Conservation (phyloP, 2,113 vertebrate genomes). For the Aramus guarauna region DNA sequence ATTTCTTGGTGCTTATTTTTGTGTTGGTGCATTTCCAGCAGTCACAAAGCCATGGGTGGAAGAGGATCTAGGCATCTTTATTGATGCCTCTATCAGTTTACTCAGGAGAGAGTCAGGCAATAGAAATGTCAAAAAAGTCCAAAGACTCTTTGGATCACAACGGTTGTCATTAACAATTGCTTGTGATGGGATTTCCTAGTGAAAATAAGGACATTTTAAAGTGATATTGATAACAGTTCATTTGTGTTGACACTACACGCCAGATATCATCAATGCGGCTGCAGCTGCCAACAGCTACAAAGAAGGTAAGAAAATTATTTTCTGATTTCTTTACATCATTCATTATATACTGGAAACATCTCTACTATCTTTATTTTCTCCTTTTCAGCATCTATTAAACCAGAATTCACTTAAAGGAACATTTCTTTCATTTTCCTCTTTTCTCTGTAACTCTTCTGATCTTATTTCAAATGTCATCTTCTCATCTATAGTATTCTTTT, state of each 20-base stretch:
- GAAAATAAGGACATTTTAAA: background rate
- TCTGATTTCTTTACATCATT: background rate
- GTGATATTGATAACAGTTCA: background rate
- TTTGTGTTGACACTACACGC: background rate
- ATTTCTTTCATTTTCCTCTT: background rate
- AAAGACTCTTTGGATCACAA: background rate
- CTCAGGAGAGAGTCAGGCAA: background rate
- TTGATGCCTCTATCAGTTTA: background rate
- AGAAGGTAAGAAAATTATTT: background rate
- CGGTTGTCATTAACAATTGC: background rate
- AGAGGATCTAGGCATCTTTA: background rate
- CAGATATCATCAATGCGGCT: background rate
- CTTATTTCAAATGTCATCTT: background rate
- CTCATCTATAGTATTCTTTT: background rate
- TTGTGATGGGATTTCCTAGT: background rate
- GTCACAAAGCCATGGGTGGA: background rate
- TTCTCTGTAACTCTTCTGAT: background rate
- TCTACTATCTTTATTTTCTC: background rate
- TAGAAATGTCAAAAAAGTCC: background rate
- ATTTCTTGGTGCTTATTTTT: background rate
- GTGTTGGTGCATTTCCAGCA: background rate
- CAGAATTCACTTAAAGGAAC: background rate
- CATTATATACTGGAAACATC: background rate
- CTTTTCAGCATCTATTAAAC: background rate
- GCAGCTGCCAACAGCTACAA: background rate